These are phyloP conservation scores for Cecropterus lyciades DNA, from an alignment of 1,140 invertebrate genomes.

Conservation along the genomic window DNA sequence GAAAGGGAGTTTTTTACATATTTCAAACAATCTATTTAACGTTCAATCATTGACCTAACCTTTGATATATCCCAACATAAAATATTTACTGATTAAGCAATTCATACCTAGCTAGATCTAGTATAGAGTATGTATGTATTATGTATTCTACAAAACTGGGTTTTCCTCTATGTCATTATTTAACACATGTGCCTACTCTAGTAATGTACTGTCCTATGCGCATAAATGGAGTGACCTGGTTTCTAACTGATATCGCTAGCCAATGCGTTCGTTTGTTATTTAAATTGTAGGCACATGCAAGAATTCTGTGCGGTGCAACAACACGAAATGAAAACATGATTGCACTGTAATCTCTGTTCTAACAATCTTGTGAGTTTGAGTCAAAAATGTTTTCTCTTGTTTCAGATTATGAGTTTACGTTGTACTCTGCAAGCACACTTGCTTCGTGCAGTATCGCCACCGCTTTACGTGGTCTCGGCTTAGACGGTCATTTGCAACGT, in stretches of 20 bases:
- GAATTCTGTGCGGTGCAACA: constrained; percentile 20
- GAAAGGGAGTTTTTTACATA: constrained; percentile 64
- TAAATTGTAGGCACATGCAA: constrained; percentile 50
- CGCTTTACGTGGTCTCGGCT: constrained; percentile 89
- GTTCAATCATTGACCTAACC: background rate
- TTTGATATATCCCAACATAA: constrained; percentile 9
- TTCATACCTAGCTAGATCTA: background rate
- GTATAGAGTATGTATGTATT: no score
- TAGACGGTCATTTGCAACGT: constrained; percentile 87
- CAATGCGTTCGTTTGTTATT: constrained; percentile 58
- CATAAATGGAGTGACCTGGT: constrained; percentile 53
- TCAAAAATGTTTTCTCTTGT: constrained; percentile 56
- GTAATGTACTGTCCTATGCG: constrained; percentile 37
- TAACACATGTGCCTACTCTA: constrained; percentile 32
- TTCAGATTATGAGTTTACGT: constrained; percentile 95
- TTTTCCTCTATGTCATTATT: constrained; percentile 29
- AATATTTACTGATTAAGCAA: background rate
- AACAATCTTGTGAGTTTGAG: no score
- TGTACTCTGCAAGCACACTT: constrained; percentile 94
- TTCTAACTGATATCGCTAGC: constrained; percentile 59
- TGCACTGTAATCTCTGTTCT: background rate
- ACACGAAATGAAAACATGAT: constrained; percentile 15
- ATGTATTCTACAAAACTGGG: constrained; percentile 13
- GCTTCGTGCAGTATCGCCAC: constrained; percentile 93
- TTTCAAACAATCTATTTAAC: constrained; percentile 30